Base-by-base conservation (phyloP, 2,797 vertebrate species). In the Manis pentadactyla region DNA sequence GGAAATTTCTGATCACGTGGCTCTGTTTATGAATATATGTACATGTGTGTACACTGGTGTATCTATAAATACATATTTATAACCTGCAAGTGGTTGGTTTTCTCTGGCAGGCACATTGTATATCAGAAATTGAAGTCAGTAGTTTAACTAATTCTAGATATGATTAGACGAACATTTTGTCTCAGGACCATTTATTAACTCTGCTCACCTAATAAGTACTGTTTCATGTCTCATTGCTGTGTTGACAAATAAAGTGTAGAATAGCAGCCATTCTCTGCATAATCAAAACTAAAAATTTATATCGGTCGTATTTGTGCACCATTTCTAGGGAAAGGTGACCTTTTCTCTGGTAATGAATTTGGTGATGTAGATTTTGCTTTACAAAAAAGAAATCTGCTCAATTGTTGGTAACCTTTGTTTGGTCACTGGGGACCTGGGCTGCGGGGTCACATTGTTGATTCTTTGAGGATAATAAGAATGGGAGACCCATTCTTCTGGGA, bases 331-430 rank as follows among this genome's bases (percentile, higher is more conserved):
- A 57, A 87, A 46, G 11, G 31, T 83, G 64, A 86, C 46, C 51
- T 86, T 87, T 75, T 57, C 53, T 46, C 10, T 7, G 6, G 13
- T 29, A 51, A 94, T 18, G 86, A 27, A 87, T 69, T 39, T 61
- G 39, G 53, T 91, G 46, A 9, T 74, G 49, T 23, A 75, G 42
- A 77, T 29, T 75, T 75, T 89, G 14, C 83, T 57, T 51, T 53
- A 25, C 3, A 15, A 61, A 34, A 34, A 63, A 94, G 46, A 90
- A 93, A 63, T 59, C 46, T 31, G 57, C 88, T 53, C 4, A 18
- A 90, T 85, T 92, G 79, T 96, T 53, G 86, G 21, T 85, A 66
- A 81, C 71, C 87, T 53, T 31, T 79, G 25, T 27, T 83, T 93
- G 85, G 69, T 64, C 14, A 17, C 9, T 51, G 68, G 15, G 18